Conservation (phyloP, 2,797 vertebrate species). For the Sternarchorhynchus goeldii region DNA sequence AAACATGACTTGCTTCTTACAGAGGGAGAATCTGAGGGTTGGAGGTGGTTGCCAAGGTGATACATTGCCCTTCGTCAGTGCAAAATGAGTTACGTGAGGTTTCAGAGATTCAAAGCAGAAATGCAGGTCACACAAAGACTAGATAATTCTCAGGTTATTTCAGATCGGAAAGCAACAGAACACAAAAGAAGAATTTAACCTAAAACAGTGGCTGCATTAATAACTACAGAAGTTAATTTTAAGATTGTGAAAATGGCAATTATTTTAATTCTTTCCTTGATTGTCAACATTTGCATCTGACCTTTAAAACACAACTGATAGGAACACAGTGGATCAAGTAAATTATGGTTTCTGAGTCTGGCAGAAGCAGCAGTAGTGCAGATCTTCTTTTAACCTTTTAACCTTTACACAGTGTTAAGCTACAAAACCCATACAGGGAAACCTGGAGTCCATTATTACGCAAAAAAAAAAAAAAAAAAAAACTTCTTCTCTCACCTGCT, state of each 20-base stretch:
- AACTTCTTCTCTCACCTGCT: not conserved
- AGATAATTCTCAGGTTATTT: constrained; percentile 31
- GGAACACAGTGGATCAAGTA: constrained; percentile 63
- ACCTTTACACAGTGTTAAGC: not conserved
- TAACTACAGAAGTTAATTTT: not conserved
- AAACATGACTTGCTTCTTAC: not conserved
- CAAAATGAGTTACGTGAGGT: constrained; percentile 47
- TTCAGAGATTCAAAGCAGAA: constrained; percentile 43
- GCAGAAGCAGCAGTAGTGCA: constrained; percentile 10
- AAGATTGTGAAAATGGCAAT: not conserved
- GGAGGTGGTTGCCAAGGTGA: constrained; percentile 9
- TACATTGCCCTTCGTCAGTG: constrained; percentile 32
- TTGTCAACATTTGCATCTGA: constrained; percentile 71
- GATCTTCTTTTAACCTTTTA: not conserved
- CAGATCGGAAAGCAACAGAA: constrained; percentile 17
- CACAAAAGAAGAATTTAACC: constrained; percentile 21
- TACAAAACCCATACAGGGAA: not conserved
- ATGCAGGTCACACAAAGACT: constrained; percentile 48
- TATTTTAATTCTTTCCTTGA: constrained; percentile 55
- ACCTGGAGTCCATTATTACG: not conserved
- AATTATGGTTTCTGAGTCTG: constrained; percentile 55
- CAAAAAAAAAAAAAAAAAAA: not conserved
- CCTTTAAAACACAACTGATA: constrained; percentile 67
- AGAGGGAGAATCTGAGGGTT: constrained; percentile 6
- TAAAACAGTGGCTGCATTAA: constrained; percentile 12